phyloP scores from a whole-genome alignment of 2,113 vertebrate species.

The Agelaius phoeniceus region DNA sequence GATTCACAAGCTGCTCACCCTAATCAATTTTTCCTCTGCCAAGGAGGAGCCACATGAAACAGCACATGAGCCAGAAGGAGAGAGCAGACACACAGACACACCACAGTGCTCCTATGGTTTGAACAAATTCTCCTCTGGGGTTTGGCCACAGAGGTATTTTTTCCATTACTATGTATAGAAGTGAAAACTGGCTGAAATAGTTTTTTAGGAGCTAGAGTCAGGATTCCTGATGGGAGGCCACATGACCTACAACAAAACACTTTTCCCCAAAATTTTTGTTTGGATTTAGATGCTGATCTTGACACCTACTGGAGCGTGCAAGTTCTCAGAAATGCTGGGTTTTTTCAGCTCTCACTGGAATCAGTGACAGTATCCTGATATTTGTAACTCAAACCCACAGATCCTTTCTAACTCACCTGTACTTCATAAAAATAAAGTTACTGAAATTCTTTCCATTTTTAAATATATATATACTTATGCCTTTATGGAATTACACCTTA shows the following conservation, averaged over 20 bases:
- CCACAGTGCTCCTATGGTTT: not conserved
- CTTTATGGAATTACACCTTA: not conserved
- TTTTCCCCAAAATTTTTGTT: not conserved
- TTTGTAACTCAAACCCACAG: not conserved
- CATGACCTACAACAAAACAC: not conserved
- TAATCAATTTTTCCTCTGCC: not conserved
- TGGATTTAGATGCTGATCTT: not conserved
- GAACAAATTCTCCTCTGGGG: not conserved
- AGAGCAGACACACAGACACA: not conserved
- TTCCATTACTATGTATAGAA: not conserved
- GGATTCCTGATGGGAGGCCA: not conserved
- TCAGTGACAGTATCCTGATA: not conserved
- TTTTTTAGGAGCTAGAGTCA: not conserved
- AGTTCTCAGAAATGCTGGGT: not conserved
- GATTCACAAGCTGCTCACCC: not conserved
- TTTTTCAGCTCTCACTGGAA: not conserved
- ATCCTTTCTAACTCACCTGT: not conserved
- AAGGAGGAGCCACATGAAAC: not conserved
- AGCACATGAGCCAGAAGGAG: not conserved
- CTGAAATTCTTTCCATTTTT: not conserved
- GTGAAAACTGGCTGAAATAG: not conserved
- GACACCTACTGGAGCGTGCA: not conserved
- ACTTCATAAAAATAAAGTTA: not conserved
- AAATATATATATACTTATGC: not conserved
- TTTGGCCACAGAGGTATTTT: not conserved